A percentile compares a stretch with the other conserved stretches of the same genome.
Evolutionary conservation across 2,797 vertebrate genomes (phyloP).

Genomic region (Dallia pectoralis): DNA sequence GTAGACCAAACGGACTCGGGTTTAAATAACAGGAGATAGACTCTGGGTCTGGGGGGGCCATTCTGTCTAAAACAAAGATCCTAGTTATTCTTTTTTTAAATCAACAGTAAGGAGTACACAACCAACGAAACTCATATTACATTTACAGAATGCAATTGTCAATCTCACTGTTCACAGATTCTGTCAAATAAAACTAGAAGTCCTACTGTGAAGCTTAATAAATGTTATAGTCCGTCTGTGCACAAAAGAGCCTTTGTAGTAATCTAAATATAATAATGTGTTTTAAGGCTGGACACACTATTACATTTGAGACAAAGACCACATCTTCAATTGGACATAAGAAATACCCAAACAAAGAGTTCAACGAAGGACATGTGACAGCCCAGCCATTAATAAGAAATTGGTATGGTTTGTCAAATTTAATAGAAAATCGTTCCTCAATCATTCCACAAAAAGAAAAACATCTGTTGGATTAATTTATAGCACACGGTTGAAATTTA

Average conservation of each 20-base stretch:
- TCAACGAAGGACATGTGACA: background rate
- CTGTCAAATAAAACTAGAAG: background rate
- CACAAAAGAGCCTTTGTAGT: background rate
- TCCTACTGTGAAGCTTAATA: background rate
- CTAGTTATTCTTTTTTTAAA: background rate
- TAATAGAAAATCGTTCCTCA: too few species aligned
- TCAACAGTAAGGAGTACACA: background rate
- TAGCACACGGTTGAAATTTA: background rate
- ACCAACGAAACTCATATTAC: background rate
- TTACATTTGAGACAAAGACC: background rate
- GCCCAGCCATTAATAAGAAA: background rate
- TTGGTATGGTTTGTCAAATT: background rate
- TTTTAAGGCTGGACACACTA: background rate
- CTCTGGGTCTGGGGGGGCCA: background rate
- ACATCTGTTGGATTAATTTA: too few species aligned
- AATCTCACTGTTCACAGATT: background rate
- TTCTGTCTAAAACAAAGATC: background rate
- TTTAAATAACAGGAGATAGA: background rate
- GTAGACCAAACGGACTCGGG: background rate
- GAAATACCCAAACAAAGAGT: background rate
- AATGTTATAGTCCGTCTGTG: background rate
- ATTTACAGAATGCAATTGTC: background rate
- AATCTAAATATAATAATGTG: background rate
- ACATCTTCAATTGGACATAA: background rate
- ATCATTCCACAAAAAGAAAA: too few species aligned